These are phyloP conservation scores for Gymnobelideus leadbeateri DNA, from an alignment of 2,113 vertebrate species.

Conservation along the genomic window DNA sequence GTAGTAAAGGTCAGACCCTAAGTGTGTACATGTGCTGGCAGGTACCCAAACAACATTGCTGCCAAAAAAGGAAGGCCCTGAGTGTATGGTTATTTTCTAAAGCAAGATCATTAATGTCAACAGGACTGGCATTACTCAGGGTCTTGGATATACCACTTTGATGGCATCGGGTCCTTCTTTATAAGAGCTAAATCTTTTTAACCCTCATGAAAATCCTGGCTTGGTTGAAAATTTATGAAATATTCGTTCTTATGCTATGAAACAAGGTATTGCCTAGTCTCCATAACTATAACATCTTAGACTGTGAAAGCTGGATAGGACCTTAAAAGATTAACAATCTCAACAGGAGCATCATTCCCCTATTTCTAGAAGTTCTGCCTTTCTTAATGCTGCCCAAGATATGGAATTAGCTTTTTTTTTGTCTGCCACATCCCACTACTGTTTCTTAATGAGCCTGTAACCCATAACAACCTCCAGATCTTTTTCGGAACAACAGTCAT, in stretches of 20 bases:
- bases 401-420: neutral
- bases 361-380: neutral
- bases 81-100: neutral
- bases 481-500: neutral
- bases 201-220: neutral
- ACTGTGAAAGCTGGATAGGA: neutral
- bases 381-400: neutral
- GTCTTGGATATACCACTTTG: conserved; percentile 35
- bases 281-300: neutral
- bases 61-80: neutral
- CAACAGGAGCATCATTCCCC: neutral
- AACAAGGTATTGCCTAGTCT: neutral
- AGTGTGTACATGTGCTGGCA: neutral
- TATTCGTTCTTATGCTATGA: neutral
- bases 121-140: neutral
- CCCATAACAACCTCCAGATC: neutral
- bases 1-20: neutral
- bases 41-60: neutral
- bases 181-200: neutral
- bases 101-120: neutral
- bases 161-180: neutral
- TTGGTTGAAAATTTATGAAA: neutral
- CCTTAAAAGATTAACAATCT: neutral
- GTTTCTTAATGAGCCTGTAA: neutral
- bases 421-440: neutral